A percentile compares a stretch with the other conserved stretches of the same genome.
phyloP scores from a whole-genome alignment of 2,888 invertebrate genomes.

The Criorhina ranunculi region DNA sequence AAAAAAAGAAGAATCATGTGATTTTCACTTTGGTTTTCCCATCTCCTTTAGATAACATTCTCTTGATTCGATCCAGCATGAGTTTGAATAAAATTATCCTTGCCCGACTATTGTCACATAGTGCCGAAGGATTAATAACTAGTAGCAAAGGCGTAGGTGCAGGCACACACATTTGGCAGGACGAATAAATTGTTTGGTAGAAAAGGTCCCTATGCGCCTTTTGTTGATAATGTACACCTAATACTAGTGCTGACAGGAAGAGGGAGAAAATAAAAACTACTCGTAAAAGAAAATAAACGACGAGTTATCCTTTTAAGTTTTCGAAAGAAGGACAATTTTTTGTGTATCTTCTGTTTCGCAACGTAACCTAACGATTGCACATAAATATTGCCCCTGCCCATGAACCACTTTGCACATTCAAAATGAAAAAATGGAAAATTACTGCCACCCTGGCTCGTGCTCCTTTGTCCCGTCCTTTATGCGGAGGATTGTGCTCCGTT shows the following conservation, averaged over 20 bases:
- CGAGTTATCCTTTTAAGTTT: constrained; percentile 41
- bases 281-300: constrained; percentile 47
- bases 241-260: constrained; percentile 58
- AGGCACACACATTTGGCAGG: constrained; percentile 32
- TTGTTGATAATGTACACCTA: constrained; percentile 68
- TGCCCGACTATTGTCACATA: constrained; percentile 55
- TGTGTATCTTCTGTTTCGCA: constrained; percentile 27
- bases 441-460: constrained; percentile 2
- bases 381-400: constrained; percentile 62
- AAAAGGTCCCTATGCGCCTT: constrained; percentile 54
- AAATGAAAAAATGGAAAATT: constrained; percentile 21
- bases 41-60: constrained; percentile 19
- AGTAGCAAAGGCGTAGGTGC: background rate
- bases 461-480: background rate
- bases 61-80: constrained; percentile 60
- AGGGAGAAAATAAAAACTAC: constrained; percentile 9
- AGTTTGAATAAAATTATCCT: constrained; percentile 73
- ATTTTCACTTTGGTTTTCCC: constrained; percentile 61
- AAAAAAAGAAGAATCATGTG: constrained; percentile 42
- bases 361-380: constrained; percentile 48
- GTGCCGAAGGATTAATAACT: constrained; percentile 56
- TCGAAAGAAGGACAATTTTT: constrained; percentile 16
- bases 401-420: constrained; percentile 46
- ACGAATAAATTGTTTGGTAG: constrained; percentile 32
- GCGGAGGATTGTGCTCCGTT: constrained; percentile 9